Evolutionary conservation across 2,113 vertebrate genomes (phyloP).

Genomic region (Nymphicus hollandicus): DNA sequence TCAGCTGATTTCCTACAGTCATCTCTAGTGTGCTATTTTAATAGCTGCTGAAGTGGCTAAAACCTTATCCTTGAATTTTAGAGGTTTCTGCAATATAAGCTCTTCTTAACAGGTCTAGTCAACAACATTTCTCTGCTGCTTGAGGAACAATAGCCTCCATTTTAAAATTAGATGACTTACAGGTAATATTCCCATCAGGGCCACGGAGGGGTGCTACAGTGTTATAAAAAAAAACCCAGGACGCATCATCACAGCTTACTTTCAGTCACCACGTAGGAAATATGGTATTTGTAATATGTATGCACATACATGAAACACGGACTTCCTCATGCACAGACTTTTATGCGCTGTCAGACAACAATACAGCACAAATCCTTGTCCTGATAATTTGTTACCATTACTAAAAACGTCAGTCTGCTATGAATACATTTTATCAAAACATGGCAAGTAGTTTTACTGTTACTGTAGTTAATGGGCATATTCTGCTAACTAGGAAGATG

Average conservation of each 20-base stretch:
- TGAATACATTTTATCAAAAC: background rate
- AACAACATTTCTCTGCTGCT: background rate
- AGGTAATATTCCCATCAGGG: background rate
- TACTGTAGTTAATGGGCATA: background rate
- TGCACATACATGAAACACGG: fast-evolving
- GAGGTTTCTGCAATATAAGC: background rate
- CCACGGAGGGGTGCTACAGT: conserved; percentile 34
- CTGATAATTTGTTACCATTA: background rate
- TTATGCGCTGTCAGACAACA: background rate
- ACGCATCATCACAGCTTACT: fast-evolving
- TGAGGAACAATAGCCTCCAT: background rate
- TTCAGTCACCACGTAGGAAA: background rate
- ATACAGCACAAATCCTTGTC: background rate
- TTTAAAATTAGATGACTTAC: background rate
- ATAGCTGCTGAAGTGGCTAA: background rate
- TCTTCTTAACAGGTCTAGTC: background rate
- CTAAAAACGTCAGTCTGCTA: background rate
- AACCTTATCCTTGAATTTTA: background rate
- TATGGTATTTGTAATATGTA: background rate
- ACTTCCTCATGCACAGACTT: background rate
- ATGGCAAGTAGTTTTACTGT: background rate
- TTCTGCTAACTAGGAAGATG: background rate
- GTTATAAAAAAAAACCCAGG: fast-evolving
- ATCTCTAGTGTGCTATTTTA: background rate
- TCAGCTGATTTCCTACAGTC: background rate